Evolutionary conservation across 1,140 invertebrate species (phyloP), one percentile per base, ranked within the genome.

Genomic region (Trichonephila inaurata): DNA sequence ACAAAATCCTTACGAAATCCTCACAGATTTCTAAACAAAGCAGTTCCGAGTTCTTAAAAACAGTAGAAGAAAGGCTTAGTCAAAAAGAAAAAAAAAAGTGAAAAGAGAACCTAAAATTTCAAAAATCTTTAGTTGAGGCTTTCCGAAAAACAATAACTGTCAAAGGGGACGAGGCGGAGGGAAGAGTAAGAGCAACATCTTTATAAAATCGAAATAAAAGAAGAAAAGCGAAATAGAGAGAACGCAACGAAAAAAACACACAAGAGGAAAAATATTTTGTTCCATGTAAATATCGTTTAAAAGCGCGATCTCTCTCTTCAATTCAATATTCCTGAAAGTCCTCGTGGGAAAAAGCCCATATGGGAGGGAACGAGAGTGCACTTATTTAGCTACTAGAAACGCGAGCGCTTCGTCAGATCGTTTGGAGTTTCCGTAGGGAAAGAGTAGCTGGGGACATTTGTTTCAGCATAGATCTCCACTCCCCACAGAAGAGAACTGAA

Each of bases 261-360:
- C 10, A 44, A 89, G 44, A 33, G 61, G 61, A 60, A 60, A 85
- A 85, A 92, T 85, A 85, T 85, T 92, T 60, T 58, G 21, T 92
- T 92, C 90, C 81, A 92, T 92, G 90, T 92, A 92, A 92, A 92
- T 92, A 92, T 92, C 90, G 90, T 92, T 92, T 92, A 92, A 92
- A 92, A 66, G 81, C 90, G 81, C 81, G 90, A 92, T 92, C 90
- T 92, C 81, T 92, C 81, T 85, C 90, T 44, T 51, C 90, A 62
- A 92, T 92, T 92, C 90, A 92, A 92, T 92, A 85, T 92, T 92
- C 90, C 51, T 21, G 33, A 58, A 85, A 69, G 72, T 83, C 77
- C 61, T n/a, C 90, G 90, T 92, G 90, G 44, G 90, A 92, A 85
- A 16, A 5, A 1, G 8, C 21, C 7, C 90, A 92, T 14, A 40